Conservation (phyloP, 2,113 vertebrate species). For the Meles meles region DNA sequence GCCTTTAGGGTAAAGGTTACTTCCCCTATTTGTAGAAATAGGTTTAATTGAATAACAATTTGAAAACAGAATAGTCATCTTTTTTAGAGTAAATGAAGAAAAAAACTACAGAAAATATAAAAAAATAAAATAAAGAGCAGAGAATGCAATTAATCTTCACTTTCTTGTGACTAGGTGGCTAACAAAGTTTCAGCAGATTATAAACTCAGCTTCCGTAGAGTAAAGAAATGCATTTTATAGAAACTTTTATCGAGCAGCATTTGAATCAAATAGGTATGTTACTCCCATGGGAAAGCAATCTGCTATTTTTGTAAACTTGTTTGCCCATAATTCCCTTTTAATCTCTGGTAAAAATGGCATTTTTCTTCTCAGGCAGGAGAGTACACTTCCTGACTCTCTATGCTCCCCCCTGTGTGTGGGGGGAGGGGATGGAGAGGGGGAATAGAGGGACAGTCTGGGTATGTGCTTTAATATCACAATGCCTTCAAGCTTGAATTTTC, state of each 20-base stretch:
- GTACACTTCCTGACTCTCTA: neutral
- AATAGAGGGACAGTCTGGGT: fast-evolving
- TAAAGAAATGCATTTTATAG: neutral
- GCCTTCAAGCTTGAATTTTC: neutral
- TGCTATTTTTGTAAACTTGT: neutral
- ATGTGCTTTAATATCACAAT: neutral
- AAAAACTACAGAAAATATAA: neutral
- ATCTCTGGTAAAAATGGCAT: neutral
- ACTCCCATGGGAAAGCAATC: neutral
- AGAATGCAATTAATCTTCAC: neutral
- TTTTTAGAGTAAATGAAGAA: neutral
- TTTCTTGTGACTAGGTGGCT: neutral
- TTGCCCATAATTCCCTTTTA: neutral
- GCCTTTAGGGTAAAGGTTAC: neutral
- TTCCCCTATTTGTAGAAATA: neutral
- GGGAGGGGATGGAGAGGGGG: fast-evolving
- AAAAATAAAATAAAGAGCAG: neutral
- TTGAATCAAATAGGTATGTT: neutral
- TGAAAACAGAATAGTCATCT: neutral
- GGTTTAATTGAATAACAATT: neutral
- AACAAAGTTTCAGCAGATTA: neutral
- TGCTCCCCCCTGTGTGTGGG: neutral
- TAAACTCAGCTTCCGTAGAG: neutral
- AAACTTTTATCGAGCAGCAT: neutral
- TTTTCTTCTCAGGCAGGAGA: neutral